Conservation (phyloP, 2,888 invertebrate species). For the Hermodice carunculata region DNA sequence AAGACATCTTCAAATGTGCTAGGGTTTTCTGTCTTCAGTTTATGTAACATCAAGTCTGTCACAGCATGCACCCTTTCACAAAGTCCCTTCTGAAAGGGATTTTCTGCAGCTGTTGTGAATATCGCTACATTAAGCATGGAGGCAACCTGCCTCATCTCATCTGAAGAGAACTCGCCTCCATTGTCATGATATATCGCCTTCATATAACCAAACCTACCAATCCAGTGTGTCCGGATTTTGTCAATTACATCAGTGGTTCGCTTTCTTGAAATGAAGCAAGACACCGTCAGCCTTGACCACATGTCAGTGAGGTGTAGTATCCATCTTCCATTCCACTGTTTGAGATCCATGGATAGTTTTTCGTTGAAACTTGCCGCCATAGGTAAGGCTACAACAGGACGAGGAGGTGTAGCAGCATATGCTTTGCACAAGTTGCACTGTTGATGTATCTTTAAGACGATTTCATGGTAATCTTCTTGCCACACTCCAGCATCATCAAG, state of each 20-base stretch:
- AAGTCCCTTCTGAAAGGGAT: conserved; percentile 25
- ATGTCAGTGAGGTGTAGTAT: conserved; percentile 38
- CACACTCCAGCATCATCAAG: conserved; percentile 31
- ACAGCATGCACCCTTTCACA: conserved; percentile 26
- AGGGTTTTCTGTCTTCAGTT: conserved; percentile 6
- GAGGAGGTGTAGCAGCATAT: conserved; percentile 29
- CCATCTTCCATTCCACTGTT: conserved; percentile 20
- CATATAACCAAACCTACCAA: conserved; percentile 38
- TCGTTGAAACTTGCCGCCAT: conserved; percentile 12
- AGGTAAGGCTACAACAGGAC: conserved; percentile 25
- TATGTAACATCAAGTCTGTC: conserved; percentile 16
- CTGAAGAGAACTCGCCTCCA: conserved; percentile 37
- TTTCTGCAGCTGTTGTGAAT: conserved; percentile 25
- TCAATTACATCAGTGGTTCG: conserved; percentile 30
- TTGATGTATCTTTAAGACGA: conserved; percentile 4
- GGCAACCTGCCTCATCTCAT: conserved; percentile 29
- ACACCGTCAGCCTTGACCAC: conserved; percentile 31
- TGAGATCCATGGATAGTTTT: conserved; percentile 3
- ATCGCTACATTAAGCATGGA: conserved; percentile 24
- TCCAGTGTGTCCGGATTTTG: conserved; percentile 34
- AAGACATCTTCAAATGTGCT: not conserved
- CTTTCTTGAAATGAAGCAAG: conserved; percentile 31
- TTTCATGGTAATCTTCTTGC: not conserved
- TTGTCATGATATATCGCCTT: conserved; percentile 32
- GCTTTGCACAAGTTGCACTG: conserved; percentile 29